A percentile compares a stretch with the other conserved stretches of the same genome.
Evolutionary conservation across 1,140 invertebrate genomes (phyloP).

Genomic region (Tetragonula clypearis): DNA sequence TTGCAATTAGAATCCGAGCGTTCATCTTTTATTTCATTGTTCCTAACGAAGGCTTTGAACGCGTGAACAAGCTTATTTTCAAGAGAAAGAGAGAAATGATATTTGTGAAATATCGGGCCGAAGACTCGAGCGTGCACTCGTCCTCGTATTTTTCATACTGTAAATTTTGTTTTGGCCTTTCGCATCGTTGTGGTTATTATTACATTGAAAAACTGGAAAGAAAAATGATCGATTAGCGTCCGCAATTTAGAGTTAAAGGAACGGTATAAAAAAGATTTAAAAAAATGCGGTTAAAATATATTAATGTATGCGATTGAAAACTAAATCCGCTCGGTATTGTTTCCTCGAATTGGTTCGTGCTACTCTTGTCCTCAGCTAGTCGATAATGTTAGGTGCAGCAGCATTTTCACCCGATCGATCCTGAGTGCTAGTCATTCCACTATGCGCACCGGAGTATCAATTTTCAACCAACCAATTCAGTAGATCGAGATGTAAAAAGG

Average conservation of each 20-base stretch:
- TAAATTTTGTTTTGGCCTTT: conserved; percentile 44
- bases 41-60: conserved; percentile 16
- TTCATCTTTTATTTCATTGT: conserved; percentile 45
- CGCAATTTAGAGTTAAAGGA: conserved; percentile 34
- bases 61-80: not conserved
- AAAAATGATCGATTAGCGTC: conserved; percentile 33
- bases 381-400: conserved; percentile 46
- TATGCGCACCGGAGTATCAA: conserved; percentile 38
- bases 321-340: conserved; percentile 19
- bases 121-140: not conserved
- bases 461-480: conserved; percentile 38
- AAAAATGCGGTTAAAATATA: conserved; percentile 12
- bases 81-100: not conserved
- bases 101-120: not conserved
- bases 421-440: conserved; percentile 51
- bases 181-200: conserved; percentile 13
- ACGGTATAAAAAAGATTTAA: conserved; percentile 5
- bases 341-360: conserved; percentile 21
- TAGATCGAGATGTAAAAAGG: conserved; percentile 28
- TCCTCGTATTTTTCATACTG: conserved; percentile 13
- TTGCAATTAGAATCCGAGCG: conserved; percentile 60
- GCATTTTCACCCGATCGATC: conserved; percentile 43
- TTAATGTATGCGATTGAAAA: conserved; percentile 39
- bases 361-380: conserved; percentile 32
- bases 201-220: not conserved